phyloP scores from a whole-genome alignment of 2,113 vertebrate species.

The Trematomus loennbergii region DNA sequence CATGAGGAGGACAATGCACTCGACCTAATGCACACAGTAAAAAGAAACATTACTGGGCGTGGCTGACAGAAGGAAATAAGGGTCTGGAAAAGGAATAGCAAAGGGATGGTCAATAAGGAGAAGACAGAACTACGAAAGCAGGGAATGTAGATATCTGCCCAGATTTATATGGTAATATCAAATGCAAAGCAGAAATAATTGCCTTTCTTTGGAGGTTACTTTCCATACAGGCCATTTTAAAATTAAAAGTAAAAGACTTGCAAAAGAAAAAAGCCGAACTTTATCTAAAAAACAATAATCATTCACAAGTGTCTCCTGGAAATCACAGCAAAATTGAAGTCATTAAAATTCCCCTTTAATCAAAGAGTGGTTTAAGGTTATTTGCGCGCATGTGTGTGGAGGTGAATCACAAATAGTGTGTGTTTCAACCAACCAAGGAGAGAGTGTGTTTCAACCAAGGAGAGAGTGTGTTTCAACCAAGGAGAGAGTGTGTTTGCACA shows the following conservation, averaged over 20 bases:
- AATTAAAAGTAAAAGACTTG: not conserved
- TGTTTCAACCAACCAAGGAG: too few relatives aligned
- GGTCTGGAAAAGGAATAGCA: not conserved
- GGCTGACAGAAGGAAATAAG: not conserved
- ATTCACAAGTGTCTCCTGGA: constrained; percentile 13
- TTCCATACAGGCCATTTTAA: not conserved
- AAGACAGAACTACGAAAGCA: not conserved
- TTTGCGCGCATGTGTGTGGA: not conserved
- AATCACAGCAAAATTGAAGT: constrained; percentile 31
- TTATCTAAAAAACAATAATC: not conserved
- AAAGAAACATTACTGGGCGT: constrained; percentile 38
- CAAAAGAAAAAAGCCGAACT: not conserved
- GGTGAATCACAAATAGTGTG: constrained; percentile 14
- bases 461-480: too few relatives aligned
- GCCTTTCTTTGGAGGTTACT: not conserved
- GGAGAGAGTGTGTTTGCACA: not conserved
- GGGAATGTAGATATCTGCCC: not conserved
- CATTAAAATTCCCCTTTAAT: constrained; percentile 22
- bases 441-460: too few relatives aligned
- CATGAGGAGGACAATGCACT: constrained; percentile 26
- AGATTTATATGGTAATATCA: too few relatives aligned
- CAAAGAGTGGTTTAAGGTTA: constrained; percentile 14
- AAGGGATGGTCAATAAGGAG: not conserved
- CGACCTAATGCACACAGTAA: constrained; percentile 47
- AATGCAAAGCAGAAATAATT: not conserved